These are phyloP conservation scores for Pardosa pseudoannulata DNA, from an alignment of 2,888 invertebrate genomes.

Conservation along the genomic window DNA sequence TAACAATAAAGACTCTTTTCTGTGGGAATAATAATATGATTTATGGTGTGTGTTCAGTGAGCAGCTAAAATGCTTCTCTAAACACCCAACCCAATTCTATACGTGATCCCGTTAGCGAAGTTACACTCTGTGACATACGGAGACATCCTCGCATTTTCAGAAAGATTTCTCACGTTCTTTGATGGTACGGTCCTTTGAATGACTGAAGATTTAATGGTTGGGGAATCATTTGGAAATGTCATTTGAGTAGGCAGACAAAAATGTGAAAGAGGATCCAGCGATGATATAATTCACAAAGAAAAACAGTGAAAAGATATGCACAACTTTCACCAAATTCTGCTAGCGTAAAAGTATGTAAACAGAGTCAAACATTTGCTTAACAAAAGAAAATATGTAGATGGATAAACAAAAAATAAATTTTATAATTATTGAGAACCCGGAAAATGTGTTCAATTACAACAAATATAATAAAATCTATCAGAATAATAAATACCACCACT, in stretches of 20 bases:
- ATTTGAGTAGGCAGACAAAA: constrained; percentile 3
- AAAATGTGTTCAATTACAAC: too few relatives aligned
- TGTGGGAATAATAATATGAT: too few relatives aligned
- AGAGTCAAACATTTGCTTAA: too few relatives aligned
- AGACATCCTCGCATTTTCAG: neutral
- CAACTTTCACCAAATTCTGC: too few relatives aligned
- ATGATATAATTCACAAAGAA: neutral
- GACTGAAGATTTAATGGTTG: constrained; percentile 20
- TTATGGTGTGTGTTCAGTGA: neutral
- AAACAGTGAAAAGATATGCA: neutral
- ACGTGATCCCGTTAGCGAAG: neutral
- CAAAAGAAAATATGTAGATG: too few relatives aligned
- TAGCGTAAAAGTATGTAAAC: too few relatives aligned
- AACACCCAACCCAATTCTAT: neutral
- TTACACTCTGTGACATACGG: neutral
- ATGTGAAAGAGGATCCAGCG: constrained; percentile 15
- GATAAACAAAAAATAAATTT: too few relatives aligned
- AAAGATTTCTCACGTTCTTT: neutral
- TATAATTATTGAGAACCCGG: too few relatives aligned
- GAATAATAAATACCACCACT: too few relatives aligned
- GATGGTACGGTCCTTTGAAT: neutral
- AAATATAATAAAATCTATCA: too few relatives aligned
- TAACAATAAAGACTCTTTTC: too few relatives aligned
- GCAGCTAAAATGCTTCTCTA: neutral
- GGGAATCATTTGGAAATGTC: constrained; percentile 17